These are phyloP conservation scores for Aethes cnicana DNA, from an alignment of 2,888 invertebrate species.

Conservation along the genomic window DNA sequence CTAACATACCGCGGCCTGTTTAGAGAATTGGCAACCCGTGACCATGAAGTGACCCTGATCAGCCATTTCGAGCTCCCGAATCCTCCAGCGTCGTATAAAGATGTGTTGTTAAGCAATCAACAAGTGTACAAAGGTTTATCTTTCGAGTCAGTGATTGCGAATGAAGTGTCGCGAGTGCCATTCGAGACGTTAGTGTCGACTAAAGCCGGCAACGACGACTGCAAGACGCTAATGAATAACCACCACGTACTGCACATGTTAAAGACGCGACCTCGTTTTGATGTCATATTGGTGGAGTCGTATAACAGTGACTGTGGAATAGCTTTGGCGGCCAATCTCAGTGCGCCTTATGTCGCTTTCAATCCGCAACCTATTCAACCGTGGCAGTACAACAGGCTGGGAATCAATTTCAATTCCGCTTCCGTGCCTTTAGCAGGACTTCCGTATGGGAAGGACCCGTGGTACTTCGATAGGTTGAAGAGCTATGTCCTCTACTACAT, in stretches of 20 bases:
- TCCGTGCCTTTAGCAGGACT: slow-evolving; percentile 70
- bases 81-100: slow-evolving; percentile 77
- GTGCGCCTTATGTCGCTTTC: slow-evolving; percentile 84
- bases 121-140: slow-evolving; percentile 69
- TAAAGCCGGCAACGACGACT: slow-evolving; percentile 76
- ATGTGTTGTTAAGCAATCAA: slow-evolving; percentile 74
- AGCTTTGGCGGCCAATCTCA: slow-evolving; percentile 85
- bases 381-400: slow-evolving; percentile 78
- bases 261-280: slow-evolving; percentile 80
- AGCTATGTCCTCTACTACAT: slow-evolving; percentile 68
- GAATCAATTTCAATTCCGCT: slow-evolving; percentile 78
- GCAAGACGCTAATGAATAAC: slow-evolving; percentile 74
- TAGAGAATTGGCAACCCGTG: slow-evolving; percentile 72
- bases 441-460: slow-evolving; percentile 71
- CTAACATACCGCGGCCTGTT: slow-evolving; percentile 75
- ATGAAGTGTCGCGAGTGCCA: slow-evolving; percentile 72
- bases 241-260: slow-evolving; percentile 79
- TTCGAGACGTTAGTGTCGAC: slow-evolving; percentile 74
- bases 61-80: slow-evolving; percentile 74
- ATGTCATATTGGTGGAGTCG: slow-evolving; percentile 87
- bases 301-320: slow-evolving; percentile 89
- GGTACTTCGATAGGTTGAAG: slow-evolving; percentile 71
- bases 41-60: slow-evolving; percentile 80
- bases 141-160: slow-evolving; percentile 74
- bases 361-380: slow-evolving; percentile 80